Conservation (phyloP, 1,140 invertebrate species). For the Macrosteles quadrilineatus region DNA sequence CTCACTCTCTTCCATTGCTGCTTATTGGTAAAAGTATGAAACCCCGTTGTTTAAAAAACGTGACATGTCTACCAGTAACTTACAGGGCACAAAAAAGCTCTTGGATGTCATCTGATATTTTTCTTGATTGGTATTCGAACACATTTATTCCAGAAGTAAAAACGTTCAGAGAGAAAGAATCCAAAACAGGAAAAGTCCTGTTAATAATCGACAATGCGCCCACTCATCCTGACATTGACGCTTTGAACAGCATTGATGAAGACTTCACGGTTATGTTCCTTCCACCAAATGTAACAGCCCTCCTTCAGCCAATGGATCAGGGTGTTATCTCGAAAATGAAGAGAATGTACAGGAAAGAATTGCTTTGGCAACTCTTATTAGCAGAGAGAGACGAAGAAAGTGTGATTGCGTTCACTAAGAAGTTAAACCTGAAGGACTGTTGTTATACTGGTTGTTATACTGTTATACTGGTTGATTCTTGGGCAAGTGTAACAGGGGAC, state of each 20-base stretch:
- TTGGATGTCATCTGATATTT: constrained; percentile 40
- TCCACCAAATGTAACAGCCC: background rate
- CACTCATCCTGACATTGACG: constrained; percentile 8
- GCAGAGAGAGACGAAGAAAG: background rate
- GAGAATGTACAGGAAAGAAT: too few relatives aligned
- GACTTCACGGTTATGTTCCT: background rate
- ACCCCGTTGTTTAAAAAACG: constrained; percentile 41
- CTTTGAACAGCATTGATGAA: background rate
- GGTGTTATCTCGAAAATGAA: background rate
- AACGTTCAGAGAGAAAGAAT: background rate
- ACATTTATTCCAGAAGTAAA: background rate
- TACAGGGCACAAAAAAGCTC: constrained; percentile 39
- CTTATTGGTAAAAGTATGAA: constrained; percentile 31
- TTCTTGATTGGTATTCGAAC: too few relatives aligned
- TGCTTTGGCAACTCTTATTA: background rate
- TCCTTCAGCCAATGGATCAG: background rate
- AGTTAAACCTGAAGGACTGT: background rate
- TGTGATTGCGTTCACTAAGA: too few relatives aligned
- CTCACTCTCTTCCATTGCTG: constrained; percentile 45
- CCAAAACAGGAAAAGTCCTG: background rate
- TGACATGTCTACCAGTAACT: too few relatives aligned
- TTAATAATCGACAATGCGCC: background rate
- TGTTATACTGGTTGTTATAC: constrained; percentile 7
- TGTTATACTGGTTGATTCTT: constrained; percentile 8
- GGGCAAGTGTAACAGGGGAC: constrained; percentile 20